A percentile compares a stretch with the other conserved stretches of the same genome.
Evolutionary conservation across 2,113 vertebrate genomes (phyloP).

Genomic region (Perca fluviatilis): DNA sequence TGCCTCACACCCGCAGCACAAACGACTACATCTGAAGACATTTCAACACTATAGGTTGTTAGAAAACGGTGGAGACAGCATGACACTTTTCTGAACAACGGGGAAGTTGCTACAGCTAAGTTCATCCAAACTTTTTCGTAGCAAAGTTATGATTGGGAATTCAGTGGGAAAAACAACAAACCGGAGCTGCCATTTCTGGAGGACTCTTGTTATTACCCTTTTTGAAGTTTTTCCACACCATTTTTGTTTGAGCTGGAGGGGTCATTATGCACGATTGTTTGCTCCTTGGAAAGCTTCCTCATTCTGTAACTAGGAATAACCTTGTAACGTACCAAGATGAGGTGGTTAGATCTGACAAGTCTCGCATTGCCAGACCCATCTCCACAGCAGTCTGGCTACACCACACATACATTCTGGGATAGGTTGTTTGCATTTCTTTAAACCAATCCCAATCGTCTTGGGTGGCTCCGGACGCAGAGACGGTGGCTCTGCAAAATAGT

Average conservation of each 20-base stretch:
- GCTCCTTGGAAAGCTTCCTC: slow-evolving; percentile 4
- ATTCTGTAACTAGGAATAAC: background rate
- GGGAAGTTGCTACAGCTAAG: background rate
- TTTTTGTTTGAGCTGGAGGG: slow-evolving; percentile 10
- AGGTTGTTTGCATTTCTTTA: too few species aligned
- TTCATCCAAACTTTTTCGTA: slow-evolving; percentile 14
- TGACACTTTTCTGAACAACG: slow-evolving; percentile 11
- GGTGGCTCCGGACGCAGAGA: too few species aligned
- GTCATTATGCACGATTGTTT: background rate
- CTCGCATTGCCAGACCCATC: too few species aligned
- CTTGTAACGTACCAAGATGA: background rate
- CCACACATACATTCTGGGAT: too few species aligned
- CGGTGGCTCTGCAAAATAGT: too few species aligned
- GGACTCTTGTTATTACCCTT: slow-evolving; percentile 7
- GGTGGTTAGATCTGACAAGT: background rate
- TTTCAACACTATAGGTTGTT: slow-evolving; percentile 12
- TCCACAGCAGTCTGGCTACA: too few species aligned
- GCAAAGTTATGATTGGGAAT: background rate
- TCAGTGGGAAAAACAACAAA: slow-evolving; percentile 9
- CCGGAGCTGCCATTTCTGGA: slow-evolving; percentile 25
- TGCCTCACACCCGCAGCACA: slow-evolving; percentile 9
- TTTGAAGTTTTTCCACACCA: background rate
- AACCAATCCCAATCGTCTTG: too few species aligned
- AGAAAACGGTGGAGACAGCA: slow-evolving; percentile 11
- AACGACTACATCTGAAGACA: slow-evolving; percentile 8